phyloP scores from a whole-genome alignment of 1,140 invertebrate genomes.

The Drosophila sp. region DNA sequence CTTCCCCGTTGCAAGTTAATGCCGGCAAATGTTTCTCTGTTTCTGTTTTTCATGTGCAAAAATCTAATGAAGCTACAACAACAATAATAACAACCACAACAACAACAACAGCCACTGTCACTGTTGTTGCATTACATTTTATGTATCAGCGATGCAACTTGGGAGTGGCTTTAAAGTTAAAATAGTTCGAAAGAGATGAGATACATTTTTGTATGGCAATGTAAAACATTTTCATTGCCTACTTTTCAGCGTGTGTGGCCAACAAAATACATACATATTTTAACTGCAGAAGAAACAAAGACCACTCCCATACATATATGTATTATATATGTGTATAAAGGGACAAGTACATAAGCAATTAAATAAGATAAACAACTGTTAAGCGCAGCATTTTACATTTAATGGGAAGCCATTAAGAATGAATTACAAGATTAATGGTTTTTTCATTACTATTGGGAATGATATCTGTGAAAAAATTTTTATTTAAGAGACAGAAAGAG shows the following conservation, averaged over 20 bases:
- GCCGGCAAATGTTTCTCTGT: conserved; percentile 44
- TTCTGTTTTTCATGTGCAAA: conserved; percentile 26
- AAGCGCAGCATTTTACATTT: conserved; percentile 14
- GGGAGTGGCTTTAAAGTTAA: conserved; percentile 75
- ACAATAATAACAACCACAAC: conserved; percentile 32
- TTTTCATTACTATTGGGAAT: background rate
- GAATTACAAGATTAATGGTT: conserved; percentile 1
- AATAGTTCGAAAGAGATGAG: conserved; percentile 7
- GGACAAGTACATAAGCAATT: background rate
- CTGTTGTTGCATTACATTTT: conserved; percentile 45
- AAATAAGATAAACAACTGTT: conserved; percentile 1
- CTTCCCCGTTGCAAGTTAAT: conserved; percentile 25
- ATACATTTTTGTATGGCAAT: conserved; percentile 19
- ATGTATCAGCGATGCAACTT: conserved; percentile 35
- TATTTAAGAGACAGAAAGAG: too few relatives aligned
- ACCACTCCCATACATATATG: conserved; percentile 35
- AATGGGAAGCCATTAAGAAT: conserved; percentile 12
- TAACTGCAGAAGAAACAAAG: conserved; percentile 27
- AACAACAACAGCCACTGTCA: conserved; percentile 23
- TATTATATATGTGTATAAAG: background rate
- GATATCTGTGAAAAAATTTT: too few relatives aligned
- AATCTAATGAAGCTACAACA: conserved; percentile 57
- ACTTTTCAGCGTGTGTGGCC: conserved; percentile 57
- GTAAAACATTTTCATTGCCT: conserved; percentile 68
- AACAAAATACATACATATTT: conserved; percentile 55